Base-by-base conservation (phyloP, 2,888 invertebrate species). In the Drosophila pseudotalamancana region DNA sequence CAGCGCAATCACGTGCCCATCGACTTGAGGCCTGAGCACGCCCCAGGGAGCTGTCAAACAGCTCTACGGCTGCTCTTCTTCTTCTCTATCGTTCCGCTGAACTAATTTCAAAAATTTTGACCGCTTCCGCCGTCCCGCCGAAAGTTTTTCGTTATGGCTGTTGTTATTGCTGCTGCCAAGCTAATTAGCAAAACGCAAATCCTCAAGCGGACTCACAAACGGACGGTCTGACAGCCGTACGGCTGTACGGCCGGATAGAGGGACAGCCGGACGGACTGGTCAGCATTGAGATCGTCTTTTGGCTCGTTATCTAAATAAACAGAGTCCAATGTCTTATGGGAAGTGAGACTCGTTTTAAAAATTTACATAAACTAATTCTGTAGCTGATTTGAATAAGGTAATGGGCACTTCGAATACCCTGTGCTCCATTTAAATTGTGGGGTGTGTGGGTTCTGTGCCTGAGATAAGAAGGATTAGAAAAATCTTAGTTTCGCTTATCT, bases 341-440 rank as follows among this genome's bases (percentile, higher is more conserved):
- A 31, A 31, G 70, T 43, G 80, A 53, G 65, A 56, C 46, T 54
- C 53, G 77, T 65, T 76, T 74, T 63, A 61, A 62, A 80, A 82
- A 82, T 82, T 82, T 77, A 69, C 85, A 87, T 85, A 84, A 86
- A 85, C 85, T 87, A 85, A 85, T 87, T 87, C 80, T 64, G 67
- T 77, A 71, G 86, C 86, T 87, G 87, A 85, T 87, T 85, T 85
- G 86, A 86, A 85, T 85, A 85, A 85, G 86, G 70, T 86, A 87
- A 85, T 87, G 69, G 76, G 45, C 51, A 66, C 40, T 48, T 12
- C 35, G 12, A 1, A 31, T 32, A 32, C 45, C 11, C 45, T 21
- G 14, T 4, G 5, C 21, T 21, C 21, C 21, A 21, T 4, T 21
- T 21, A 21, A 5, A 3, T 12, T 31, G 6, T 5, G 31, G 31